Conservation (phyloP, 2,113 vertebrate genomes). For the Forbesichthys agassizii region DNA sequence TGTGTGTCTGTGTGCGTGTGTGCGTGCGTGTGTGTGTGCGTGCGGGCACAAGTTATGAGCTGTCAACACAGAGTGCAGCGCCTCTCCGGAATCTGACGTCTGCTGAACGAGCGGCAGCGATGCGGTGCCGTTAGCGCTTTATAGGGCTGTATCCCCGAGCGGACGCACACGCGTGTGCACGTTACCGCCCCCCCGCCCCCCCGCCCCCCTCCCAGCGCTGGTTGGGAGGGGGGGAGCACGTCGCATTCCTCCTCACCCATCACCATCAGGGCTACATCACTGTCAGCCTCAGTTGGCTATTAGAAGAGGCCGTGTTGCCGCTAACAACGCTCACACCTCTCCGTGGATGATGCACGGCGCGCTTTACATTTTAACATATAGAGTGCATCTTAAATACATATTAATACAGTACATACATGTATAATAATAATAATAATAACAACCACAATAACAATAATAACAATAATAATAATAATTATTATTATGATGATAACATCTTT, state of each 20-base stretch:
- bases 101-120: conserved; percentile 73
- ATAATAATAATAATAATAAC: no score
- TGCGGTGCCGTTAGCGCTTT: conserved; percentile 51
- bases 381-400: no score
- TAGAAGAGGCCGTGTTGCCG: conserved; percentile 25
- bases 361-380: no score
- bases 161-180: conserved; percentile 14
- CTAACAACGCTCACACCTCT: no score
- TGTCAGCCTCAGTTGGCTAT: conserved; percentile 57
- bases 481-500: no score
- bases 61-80: conserved; percentile 75
- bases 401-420: no score
- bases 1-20: not conserved
- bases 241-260: conserved; percentile 76
- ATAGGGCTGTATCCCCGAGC: conserved; percentile 13
- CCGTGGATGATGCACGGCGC: no score
- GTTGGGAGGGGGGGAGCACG: conserved; percentile 47
- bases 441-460: no score
- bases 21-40: not conserved
- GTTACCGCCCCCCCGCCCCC: not conserved
- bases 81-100: conserved; percentile 71
- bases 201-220: not conserved
- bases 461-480: no score
- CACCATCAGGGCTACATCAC: conserved; percentile 88
- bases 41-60: conserved; percentile 69